Conservation (phyloP, 2,113 vertebrate genomes). For the Equus quagga region DNA sequence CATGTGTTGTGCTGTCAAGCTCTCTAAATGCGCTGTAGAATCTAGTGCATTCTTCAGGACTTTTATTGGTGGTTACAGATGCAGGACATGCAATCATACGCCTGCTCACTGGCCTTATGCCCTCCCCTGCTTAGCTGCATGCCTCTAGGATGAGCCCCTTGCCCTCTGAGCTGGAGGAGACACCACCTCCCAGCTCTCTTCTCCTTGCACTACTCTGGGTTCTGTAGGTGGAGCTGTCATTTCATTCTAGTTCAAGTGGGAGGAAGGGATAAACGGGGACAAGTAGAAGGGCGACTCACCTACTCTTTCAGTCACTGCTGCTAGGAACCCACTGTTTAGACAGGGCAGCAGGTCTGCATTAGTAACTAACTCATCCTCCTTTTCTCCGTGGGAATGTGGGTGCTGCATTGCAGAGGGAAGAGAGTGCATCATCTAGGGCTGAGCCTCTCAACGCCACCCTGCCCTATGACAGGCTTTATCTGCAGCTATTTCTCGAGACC, state of each 20-base stretch:
- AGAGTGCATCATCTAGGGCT: accelerated
- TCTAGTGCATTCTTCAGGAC: accelerated
- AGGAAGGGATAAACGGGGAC: not conserved
- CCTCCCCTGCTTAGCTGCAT: not conserved
- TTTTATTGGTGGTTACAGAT: accelerated
- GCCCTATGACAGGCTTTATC: accelerated
- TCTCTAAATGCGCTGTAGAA: accelerated
- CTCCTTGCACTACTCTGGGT: accelerated
- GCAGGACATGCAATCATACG: no score
- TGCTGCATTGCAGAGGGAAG: not conserved
- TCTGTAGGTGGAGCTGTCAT: not conserved
- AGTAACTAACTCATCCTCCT: no score
- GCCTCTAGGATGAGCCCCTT: not conserved
- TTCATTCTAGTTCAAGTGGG: not conserved
- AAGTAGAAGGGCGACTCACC: not conserved
- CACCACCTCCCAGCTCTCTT: not conserved
- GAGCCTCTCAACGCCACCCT: accelerated
- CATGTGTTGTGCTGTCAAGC: accelerated
- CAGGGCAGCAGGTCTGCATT: accelerated
- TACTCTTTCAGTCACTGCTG: not conserved
- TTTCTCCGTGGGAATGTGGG: no score
- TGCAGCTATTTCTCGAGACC: not conserved
- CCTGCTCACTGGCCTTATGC: not conserved
- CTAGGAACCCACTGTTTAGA: not conserved
- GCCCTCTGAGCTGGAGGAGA: not conserved